These are phyloP conservation scores for Aplidium turbinatum DNA, from an alignment of 23 tunicate species.

Conservation along the genomic window DNA sequence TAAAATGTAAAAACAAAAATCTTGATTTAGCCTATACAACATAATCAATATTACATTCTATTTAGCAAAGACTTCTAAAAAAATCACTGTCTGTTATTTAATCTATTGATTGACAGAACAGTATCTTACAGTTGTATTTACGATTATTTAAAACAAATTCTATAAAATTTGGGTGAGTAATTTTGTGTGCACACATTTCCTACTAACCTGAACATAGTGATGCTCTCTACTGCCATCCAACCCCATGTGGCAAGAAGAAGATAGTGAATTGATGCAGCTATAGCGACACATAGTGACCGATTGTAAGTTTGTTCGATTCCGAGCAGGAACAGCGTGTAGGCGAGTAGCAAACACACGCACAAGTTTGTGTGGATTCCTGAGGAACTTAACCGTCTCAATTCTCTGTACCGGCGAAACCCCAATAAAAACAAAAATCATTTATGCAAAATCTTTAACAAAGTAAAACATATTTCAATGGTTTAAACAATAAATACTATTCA, in stretches of 20 bases:
- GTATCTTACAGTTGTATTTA: too few species aligned
- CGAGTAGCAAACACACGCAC: conserved; percentile 42
- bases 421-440: not conserved
- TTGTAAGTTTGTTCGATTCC: conserved; percentile 46
- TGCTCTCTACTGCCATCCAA: conserved; percentile 79
- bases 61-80: too few species aligned
- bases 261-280: conserved; percentile 57
- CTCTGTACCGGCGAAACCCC: conserved; percentile 3
- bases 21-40: too few species aligned
- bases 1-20: too few species aligned
- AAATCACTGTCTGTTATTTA: too few species aligned
- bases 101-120: too few species aligned
- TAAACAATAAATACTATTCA: too few species aligned
- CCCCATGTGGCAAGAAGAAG: conserved; percentile 68
- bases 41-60: too few species aligned
- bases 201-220: conserved; percentile 76
- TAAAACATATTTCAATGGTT: too few species aligned
- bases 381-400: conserved; percentile 47
- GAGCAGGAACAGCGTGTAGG: conserved; percentile 44
- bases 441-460: not conserved
- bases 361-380: conserved; percentile 48
- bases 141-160: too few species aligned
- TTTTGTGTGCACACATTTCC: too few species aligned
- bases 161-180: too few species aligned
- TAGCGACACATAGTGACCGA: conserved; percentile 42